Conservation (phyloP, 2,888 invertebrate genomes). For the Autographa pulchrina region DNA sequence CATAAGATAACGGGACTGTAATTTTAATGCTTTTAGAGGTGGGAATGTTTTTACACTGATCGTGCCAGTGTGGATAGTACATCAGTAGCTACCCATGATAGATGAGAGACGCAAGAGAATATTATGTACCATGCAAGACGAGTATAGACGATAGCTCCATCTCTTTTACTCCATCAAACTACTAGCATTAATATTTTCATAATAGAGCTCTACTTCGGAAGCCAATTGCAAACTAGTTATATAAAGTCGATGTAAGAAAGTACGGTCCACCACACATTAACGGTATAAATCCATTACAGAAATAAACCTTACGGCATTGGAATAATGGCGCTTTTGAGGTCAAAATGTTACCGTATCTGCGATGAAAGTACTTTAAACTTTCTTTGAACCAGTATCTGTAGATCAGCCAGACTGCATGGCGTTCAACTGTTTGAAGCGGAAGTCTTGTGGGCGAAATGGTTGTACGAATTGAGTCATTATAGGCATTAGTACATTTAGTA, state of each 20-base stretch:
- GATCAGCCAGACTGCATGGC: slow-evolving; percentile 38
- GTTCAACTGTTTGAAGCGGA: background rate
- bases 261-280: background rate
- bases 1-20: background rate
- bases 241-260: slow-evolving; percentile 32
- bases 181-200: background rate
- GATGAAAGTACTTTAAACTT: slow-evolving; percentile 48
- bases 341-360: background rate
- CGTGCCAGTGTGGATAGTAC: background rate
- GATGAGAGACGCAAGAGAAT: too few species aligned
- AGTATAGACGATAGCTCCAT: background rate
- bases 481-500: background rate
- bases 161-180: background rate
- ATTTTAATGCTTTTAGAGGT: background rate
- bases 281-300: background rate
- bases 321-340: background rate
- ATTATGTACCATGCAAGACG: too few species aligned
- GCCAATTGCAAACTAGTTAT: slow-evolving; percentile 41
- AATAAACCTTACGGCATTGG: background rate
- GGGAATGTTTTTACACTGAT: background rate
- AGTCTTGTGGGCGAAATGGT: background rate
- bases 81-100: too few species aligned
- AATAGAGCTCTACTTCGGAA: slow-evolving; percentile 19
- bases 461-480: background rate
- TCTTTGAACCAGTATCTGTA: slow-evolving; percentile 33